Percentiles rank a stretch among this genome's conserved stretches.
These are phyloP conservation scores for Spialia ferax DNA, from an alignment of 2,888 invertebrate species.

Conservation along the genomic window DNA sequence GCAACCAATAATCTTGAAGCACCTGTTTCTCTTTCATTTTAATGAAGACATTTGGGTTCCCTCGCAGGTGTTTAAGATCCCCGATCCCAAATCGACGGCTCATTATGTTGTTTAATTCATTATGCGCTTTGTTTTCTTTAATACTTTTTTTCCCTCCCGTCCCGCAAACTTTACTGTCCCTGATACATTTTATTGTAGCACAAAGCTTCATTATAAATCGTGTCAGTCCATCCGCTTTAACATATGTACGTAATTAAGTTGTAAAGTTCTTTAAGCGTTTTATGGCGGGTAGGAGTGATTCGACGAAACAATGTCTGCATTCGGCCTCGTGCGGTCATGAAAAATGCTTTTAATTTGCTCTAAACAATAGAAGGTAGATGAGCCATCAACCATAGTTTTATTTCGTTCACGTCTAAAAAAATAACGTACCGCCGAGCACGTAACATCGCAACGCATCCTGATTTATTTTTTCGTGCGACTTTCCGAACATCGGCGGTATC, in stretches of 20 bases:
- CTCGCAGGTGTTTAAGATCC: conserved; percentile 74
- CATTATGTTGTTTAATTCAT: conserved; percentile 83
- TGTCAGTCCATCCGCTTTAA: conserved; percentile 68
- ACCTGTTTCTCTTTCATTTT: conserved; percentile 75
- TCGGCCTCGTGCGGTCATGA: conserved; percentile 53
- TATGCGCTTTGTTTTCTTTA: conserved; percentile 83
- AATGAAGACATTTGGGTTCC: conserved; percentile 81
- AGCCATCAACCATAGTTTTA: conserved; percentile 48
- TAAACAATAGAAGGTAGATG: conserved; percentile 60
- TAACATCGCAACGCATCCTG: conserved; percentile 51
- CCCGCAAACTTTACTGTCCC: conserved; percentile 74
- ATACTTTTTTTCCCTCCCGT: conserved; percentile 58
- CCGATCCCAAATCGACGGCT: conserved; percentile 63
- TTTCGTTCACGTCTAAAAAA: conserved; percentile 51
- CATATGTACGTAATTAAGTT: conserved; percentile 84
- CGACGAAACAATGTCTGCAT: conserved; percentile 53
- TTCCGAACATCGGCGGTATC: conserved; percentile 61
- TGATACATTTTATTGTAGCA: conserved; percentile 73
- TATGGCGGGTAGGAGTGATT: conserved; percentile 63
- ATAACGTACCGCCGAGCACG: conserved; percentile 51
- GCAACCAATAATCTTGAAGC: conserved; percentile 68
- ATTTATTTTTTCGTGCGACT: conserved; percentile 65
- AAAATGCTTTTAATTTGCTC: conserved; percentile 62
- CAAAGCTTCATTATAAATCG: conserved; percentile 81
- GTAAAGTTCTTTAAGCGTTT: conserved; percentile 75